phyloP scores from a whole-genome alignment of 2,797 vertebrate species.

The Pseudocheirus occidentalis region DNA sequence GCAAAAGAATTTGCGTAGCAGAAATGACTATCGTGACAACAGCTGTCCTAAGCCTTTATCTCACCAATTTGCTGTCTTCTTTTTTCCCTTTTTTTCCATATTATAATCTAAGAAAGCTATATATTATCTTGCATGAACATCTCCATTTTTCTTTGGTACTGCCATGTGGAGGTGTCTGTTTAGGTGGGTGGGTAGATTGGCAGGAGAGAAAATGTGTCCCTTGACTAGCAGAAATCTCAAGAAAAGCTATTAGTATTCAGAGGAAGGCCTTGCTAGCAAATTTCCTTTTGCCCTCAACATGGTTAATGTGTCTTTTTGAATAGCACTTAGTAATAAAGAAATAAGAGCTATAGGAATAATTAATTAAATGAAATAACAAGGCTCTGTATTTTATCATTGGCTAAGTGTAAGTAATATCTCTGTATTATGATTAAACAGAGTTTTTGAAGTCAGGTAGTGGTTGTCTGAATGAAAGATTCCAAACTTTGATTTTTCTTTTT shows the following conservation, averaged over 20 bases:
- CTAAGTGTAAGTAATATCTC: neutral
- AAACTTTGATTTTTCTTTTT: neutral
- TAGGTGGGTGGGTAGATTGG: neutral
- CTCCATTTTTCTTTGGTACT: neutral
- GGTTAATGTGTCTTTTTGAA: neutral
- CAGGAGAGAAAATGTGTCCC: neutral
- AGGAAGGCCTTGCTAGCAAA: neutral
- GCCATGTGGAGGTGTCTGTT: neutral
- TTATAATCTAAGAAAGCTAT: neutral
- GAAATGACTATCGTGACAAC: neutral
- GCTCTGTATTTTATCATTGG: neutral
- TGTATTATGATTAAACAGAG: neutral
- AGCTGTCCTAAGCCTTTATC: neutral
- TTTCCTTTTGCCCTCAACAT: neutral
- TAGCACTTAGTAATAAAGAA: neutral
- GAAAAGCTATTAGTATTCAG: neutral
- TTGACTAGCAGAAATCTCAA: neutral
- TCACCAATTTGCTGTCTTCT: neutral
- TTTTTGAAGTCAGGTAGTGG: neutral
- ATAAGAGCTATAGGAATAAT: neutral
- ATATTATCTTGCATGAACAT: neutral
- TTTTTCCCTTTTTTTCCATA: neutral
- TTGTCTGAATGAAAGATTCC: neutral
- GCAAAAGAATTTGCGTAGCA: neutral
- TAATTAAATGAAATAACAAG: neutral